Base-by-base conservation (phyloP, 2,888 invertebrate genomes). In the Sarcophaga caerulescens region DNA sequence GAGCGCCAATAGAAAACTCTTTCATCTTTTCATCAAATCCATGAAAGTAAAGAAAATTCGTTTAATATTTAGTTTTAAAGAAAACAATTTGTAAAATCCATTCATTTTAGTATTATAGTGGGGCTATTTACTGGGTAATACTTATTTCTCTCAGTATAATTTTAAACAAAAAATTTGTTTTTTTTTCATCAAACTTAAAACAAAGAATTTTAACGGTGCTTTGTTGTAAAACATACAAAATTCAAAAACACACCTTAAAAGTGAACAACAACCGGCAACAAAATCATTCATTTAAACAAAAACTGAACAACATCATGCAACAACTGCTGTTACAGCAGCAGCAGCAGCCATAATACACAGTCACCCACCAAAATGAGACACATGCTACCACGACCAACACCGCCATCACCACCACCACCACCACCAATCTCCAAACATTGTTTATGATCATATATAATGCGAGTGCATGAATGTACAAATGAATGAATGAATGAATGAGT, bases 181-280 rank as follows among this genome's bases (percentile, higher is more conserved):
- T 14, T 14, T 52, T 52, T 17, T 12, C 14, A 14, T 52, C 1
- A 3, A 52, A 14, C 0, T 21, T 66, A 60, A 76, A 82, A 82
- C 82, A 77, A 82, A 82, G 77, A 81, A 76, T 65, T 73, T 82
- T 82, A 82, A 82, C 82, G 82, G 82, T 59, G 71, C 14, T 63
- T 65, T 35, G 21, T 70, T 35, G n/a, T 57, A 59, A 6, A 66
- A 68, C 68, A 57, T 52, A n/a, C 52, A 52, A 14, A 52, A 52
- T 52, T 4, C 52, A 57, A 68, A 19, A 6, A 60, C 81, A 81
- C 81, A 81, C 81, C 81, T 81, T 75, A 63, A 75, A 81, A 68
- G 44, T n/a, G 2, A 10, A 45, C 44, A 44, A 52, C 19, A 68
- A 47, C 21, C 35, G 35, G 45, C n/a, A 45, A 68, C 45, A 68